Conservation (phyloP, 2,888 invertebrate species). For the Drosophila falleni region DNA sequence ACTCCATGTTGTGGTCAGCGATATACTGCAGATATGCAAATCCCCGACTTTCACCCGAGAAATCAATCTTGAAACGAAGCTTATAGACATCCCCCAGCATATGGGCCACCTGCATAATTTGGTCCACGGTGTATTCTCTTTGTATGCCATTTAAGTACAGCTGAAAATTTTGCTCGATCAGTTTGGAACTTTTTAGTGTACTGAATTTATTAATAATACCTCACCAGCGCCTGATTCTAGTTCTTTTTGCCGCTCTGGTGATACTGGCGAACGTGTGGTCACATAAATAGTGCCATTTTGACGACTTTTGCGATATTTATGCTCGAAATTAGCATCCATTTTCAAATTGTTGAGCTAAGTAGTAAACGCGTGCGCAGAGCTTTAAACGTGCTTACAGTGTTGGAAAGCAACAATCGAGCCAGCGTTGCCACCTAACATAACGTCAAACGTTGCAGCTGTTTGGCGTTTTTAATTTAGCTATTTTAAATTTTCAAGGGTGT, state of each 20-base stretch:
- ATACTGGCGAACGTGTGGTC: constrained; percentile 33
- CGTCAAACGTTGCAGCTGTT: too few species aligned
- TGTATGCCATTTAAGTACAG: constrained; percentile 54
- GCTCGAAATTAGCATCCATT: constrained; percentile 20
- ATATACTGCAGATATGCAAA: constrained; percentile 82
- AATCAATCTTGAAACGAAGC: constrained; percentile 79
- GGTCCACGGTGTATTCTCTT: constrained; percentile 33
- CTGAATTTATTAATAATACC: constrained; percentile 47
- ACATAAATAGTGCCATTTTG: constrained; percentile 79
- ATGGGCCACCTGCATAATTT: constrained; percentile 63
- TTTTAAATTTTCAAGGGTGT: too few species aligned
- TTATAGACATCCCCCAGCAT: constrained; percentile 75
- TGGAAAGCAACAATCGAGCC: neutral
- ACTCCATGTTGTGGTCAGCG: constrained; percentile 43
- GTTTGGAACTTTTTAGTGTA: neutral
- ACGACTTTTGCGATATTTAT: constrained; percentile 53
- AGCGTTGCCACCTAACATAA: constrained; percentile 15
- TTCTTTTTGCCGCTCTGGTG: constrained; percentile 27
- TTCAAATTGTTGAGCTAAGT: neutral
- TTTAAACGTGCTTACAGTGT: neutral
- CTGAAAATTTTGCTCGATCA: constrained; percentile 37
- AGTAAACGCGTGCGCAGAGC: constrained; percentile 42
- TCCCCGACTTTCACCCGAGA: constrained; percentile 68
- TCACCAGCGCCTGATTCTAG: constrained; percentile 77
- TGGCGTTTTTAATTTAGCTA: too few species aligned